Percentiles rank a stretch among this genome's conserved stretches.
Conservation (phyloP, 2,113 vertebrate genomes). For the Oryzias melastigma region DNA sequence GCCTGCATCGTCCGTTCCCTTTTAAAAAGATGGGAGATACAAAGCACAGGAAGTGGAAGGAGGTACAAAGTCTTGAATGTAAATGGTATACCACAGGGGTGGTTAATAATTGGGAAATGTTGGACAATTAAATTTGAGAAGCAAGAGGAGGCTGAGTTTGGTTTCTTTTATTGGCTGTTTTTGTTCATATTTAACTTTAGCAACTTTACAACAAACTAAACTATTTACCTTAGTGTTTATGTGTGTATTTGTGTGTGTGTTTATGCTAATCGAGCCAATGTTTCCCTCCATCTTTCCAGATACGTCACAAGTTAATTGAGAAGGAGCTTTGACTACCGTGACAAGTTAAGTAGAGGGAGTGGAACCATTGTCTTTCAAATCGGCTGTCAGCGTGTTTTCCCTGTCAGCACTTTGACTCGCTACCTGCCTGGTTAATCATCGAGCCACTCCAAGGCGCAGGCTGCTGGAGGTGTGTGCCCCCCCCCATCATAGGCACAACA, state of each 20-base stretch:
- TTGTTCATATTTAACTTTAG: background rate
- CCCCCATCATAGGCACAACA: conserved; percentile 63
- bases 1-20: conserved; percentile 72
- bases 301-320: conserved; percentile 65
- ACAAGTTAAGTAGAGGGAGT: conserved; percentile 79
- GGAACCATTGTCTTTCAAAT: conserved; percentile 79
- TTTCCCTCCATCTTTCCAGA: conserved; percentile 49
- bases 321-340: conserved; percentile 74
- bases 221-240: background rate
- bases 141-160: conserved; percentile 28
- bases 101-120: conserved; percentile 78
- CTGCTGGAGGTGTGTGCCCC: conserved; percentile 66
- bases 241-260: background rate
- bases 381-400: conserved; percentile 73
- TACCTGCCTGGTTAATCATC: conserved; percentile 83
- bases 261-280: conserved; percentile 11
- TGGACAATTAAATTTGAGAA: conserved; percentile 58
- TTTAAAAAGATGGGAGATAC: conserved; percentile 65
- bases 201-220: too few species aligned
- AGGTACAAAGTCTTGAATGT: conserved; percentile 59
- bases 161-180: too few species aligned
- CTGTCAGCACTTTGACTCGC: conserved; percentile 79
- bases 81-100: conserved; percentile 66
- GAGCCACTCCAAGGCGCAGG: conserved; percentile 55
- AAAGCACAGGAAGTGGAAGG: conserved; percentile 75